Conservation (phyloP, 1,140 invertebrate species). For the Oedothorax gibbosus region DNA sequence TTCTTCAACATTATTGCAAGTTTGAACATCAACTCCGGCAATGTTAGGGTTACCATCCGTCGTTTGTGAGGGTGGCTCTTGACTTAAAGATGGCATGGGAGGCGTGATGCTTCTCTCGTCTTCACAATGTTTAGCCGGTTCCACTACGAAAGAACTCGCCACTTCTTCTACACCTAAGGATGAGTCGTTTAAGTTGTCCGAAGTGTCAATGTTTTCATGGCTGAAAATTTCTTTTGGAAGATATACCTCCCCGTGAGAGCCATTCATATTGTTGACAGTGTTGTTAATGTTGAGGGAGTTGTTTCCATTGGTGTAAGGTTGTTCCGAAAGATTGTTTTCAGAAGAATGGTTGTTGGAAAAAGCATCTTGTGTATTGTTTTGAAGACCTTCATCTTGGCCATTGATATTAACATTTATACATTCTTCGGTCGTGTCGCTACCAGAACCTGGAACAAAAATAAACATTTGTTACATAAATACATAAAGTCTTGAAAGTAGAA, state of each 20-base stretch:
- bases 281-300: neutral
- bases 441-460: constrained; percentile 4
- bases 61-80: too few species aligned
- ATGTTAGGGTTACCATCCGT: too few species aligned
- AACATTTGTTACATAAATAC: neutral
- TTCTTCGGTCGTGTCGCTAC: constrained; percentile 26
- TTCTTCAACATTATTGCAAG: neutral
- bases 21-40: neutral
- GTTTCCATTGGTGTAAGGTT: neutral
- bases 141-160: too few species aligned
- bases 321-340: neutral
- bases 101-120: too few species aligned
- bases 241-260: too few species aligned
- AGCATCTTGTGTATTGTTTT: neutral
- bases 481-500: neutral
- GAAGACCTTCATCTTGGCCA: constrained; percentile 4
- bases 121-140: too few species aligned
- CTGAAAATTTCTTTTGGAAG: too few species aligned
- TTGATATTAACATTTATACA: neutral
- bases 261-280: too few species aligned
- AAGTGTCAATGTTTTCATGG: too few species aligned
- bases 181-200: too few species aligned
- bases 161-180: too few species aligned
- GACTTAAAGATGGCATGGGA: too few species aligned
- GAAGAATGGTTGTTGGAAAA: neutral